Evolutionary conservation across 1,140 invertebrate species (phyloP).

Genomic region (Aporrectodea caliginosa): DNA sequence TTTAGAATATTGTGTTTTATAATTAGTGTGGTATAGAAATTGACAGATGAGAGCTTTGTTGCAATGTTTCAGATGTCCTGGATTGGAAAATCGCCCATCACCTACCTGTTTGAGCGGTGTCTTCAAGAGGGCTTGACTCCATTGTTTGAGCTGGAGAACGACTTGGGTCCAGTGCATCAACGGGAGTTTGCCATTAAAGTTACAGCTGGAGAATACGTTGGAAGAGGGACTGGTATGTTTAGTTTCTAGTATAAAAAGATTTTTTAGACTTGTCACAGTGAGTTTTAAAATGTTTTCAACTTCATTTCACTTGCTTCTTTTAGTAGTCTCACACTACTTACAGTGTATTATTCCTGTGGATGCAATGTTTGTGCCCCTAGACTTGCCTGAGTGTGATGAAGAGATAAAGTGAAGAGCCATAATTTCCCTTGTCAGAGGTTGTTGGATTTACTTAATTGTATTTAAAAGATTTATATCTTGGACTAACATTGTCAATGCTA

Average conservation of each 20-base stretch:
- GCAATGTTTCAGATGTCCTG: not conserved
- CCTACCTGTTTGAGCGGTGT: conserved; percentile 85
- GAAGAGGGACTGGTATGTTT: conserved; percentile 56
- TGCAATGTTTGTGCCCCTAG: not conserved
- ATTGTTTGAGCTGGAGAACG: conserved; percentile 90
- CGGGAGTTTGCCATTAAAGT: conserved; percentile 93
- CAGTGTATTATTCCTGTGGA: not conserved
- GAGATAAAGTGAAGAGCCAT: not conserved
- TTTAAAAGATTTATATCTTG: not conserved
- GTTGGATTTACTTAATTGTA: not conserved
- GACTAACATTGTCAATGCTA: not conserved
- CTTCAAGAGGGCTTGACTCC: conserved; percentile 87
- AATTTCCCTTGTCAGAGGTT: not conserved
- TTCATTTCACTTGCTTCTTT: not conserved
- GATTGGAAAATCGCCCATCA: conserved; percentile 80
- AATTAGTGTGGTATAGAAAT: too few relatives aligned
- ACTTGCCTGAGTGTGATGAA: not conserved
- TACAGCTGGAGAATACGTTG: conserved; percentile 77
- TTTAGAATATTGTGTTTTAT: too few relatives aligned
- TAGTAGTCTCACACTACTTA: not conserved
- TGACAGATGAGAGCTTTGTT: too few relatives aligned
- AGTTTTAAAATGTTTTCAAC: not conserved
- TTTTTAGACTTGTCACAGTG: not conserved
- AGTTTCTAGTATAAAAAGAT: not conserved
- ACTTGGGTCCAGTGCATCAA: conserved; percentile 92